phyloP scores from a whole-genome alignment of 2,113 vertebrate genomes.

The Epinephelus fuscoguttatus region DNA sequence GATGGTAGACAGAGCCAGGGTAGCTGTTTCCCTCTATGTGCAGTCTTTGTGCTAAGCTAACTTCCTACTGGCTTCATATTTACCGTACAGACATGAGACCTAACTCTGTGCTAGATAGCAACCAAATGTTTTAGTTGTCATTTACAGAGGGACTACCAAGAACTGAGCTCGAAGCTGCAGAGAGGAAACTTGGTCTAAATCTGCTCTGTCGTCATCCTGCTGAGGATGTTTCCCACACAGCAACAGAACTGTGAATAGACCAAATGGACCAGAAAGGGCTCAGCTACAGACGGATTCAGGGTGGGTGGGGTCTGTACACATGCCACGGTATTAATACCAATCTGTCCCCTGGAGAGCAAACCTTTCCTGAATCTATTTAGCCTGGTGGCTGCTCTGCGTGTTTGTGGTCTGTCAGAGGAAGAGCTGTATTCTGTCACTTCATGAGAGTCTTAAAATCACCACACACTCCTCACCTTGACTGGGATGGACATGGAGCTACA shows the following conservation, averaged over 20 bases:
- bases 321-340: conserved; percentile 75
- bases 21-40: not conserved
- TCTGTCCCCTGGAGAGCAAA: conserved; percentile 42
- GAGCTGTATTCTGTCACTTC: conserved; percentile 13
- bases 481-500: conserved; percentile 84
- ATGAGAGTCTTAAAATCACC: conserved; percentile 46
- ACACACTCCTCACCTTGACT: conserved; percentile 81
- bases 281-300: conserved; percentile 21
- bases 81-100: too few species aligned
- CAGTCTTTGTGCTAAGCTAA: not conserved
- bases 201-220: conserved; percentile 14
- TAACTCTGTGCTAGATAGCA: too few species aligned
- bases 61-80: too few species aligned
- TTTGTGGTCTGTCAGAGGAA: conserved; percentile 29
- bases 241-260: conserved; percentile 71
- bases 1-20: not conserved
- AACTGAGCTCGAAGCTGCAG: not conserved
- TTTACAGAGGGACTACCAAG: not conserved
- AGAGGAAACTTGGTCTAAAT: not conserved
- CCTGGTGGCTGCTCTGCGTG: conserved; percentile 1
- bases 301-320: conserved; percentile 14
- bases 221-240: conserved; percentile 47
- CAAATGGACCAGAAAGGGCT: conserved; percentile 39
- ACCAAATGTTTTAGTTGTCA: not conserved
- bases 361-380: conserved; percentile 61